Conservation (phyloP, 2,888 invertebrate species). For the Leptura quadrifasciata region DNA sequence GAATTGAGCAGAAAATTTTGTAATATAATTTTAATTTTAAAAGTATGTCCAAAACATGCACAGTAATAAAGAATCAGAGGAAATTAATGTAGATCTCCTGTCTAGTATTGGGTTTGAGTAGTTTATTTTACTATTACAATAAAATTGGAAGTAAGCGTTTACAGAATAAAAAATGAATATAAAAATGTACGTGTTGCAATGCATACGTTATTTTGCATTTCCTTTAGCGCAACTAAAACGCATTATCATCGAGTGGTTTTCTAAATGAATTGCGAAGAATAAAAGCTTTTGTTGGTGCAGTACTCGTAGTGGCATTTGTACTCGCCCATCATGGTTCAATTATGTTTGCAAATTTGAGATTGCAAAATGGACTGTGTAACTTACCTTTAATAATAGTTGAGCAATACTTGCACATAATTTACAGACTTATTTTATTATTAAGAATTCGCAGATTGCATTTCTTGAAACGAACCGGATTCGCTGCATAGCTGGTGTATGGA, state of each 20-base stretch:
- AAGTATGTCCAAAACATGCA: too few species aligned
- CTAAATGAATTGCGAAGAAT: neutral
- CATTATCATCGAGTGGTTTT: neutral
- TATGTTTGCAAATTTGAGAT: neutral
- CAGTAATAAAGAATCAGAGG: too few species aligned
- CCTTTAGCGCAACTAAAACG: neutral
- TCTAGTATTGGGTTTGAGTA: neutral
- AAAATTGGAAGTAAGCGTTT: neutral
- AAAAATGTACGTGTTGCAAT: neutral
- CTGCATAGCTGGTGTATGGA: neutral
- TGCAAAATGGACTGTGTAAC: neutral
- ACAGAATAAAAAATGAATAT: neutral
- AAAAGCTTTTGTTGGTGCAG: neutral
- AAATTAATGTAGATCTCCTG: too few species aligned
- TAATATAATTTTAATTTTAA: too few species aligned
- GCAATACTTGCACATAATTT: slow-evolving; percentile 6
- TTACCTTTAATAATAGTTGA: neutral
- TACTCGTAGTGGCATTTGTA: neutral
- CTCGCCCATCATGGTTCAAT: neutral
- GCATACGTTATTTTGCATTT: neutral
- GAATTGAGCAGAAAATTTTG: too few species aligned
- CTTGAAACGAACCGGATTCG: neutral
- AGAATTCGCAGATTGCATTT: neutral
- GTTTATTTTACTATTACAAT: neutral
- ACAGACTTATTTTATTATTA: neutral